Evolutionary conservation across 2,888 invertebrate species (phyloP), one percentile per base, ranked within the genome.

Genomic region (Plagodis dolabraria): DNA sequence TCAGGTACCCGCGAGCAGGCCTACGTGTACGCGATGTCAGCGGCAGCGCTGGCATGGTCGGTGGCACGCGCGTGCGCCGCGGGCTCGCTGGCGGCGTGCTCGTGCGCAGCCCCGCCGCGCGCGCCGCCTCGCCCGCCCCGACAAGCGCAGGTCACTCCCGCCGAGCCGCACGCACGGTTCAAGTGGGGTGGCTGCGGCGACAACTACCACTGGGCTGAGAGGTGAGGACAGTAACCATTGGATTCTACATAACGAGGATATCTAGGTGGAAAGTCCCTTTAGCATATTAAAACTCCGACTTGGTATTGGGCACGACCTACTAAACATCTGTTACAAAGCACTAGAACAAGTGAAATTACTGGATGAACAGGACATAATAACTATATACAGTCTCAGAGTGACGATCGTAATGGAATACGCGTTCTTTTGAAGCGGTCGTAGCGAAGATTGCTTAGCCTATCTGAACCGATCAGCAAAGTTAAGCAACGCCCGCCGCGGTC

Each of bases 131-230:
- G 79, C 40, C 93, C 84, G 54, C 93, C 77, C 90, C 94, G 74
- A 77, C 95, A 67, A 86, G 94, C 65, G 86, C 95, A 79, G 94
- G 90, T 94, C 42, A 94, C 95, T 50, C 96, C 72, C 94, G 95
- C 69, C 94, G 97, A 92, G 94, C 95, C 96, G 7, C 94, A 94
- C 57, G 95, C 94, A 0, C 93, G 95, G 64, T 97, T 96, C 89
- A 96, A 97, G 83, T 97, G 97, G 97, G 97, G 97, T 47, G 97
- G 97, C 36, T 97, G 97, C 82, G 96, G 96, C 0, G 97, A 97
- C 78, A 96, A 97, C 86, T 93, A 95, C 56, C 94, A 94, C 70
- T 96, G 96, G 93, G 96, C 96, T 1, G 94, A 94, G 57, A 93
- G 91, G 92, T 91, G 68, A 49, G 48, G 33, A 34, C n/a, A 10